Conservation (phyloP, 2,113 vertebrate genomes). For the Microcebus griseorufus region DNA sequence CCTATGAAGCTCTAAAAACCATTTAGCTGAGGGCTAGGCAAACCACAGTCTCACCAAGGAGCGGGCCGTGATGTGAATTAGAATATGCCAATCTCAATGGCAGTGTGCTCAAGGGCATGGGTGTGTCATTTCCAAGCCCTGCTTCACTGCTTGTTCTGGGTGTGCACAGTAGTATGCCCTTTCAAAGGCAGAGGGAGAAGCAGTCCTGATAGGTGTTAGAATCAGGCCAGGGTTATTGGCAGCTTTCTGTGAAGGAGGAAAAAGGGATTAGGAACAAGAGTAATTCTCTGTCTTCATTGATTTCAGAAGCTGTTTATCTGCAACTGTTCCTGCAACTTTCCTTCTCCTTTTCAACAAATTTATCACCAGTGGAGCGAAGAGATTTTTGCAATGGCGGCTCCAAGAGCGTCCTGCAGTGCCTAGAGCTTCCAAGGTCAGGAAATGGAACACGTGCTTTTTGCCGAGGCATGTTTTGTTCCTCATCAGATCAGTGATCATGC, state of each 20-base stretch:
- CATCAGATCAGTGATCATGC: constrained; percentile 79
- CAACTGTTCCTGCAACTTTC: constrained; percentile 63
- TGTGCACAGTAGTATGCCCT: not conserved
- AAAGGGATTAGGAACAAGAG: constrained; percentile 60
- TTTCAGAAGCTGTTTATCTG: constrained; percentile 60
- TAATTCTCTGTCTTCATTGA: constrained; percentile 72
- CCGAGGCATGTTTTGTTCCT: constrained; percentile 73
- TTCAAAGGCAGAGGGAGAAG: not conserved
- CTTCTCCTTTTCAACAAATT: not conserved
- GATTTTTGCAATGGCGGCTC: constrained; percentile 49
- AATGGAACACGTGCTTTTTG: constrained; percentile 83
- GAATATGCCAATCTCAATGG: rapidly evolving
- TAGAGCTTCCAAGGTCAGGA: constrained; percentile 80
- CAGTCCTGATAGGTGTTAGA: constrained; percentile 44
- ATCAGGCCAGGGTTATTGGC: constrained; percentile 57
- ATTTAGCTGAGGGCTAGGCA: not conserved
- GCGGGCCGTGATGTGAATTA: not conserved
- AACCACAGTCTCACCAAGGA: not conserved
- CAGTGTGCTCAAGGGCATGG: not conserved
- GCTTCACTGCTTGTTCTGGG: not conserved
- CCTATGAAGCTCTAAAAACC: not conserved
- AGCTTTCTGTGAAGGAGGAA: constrained; percentile 61
- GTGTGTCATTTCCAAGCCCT: not conserved
- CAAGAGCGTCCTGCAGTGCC: constrained; percentile 67
- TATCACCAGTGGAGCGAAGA: constrained; percentile 27